These are phyloP conservation scores for Apodemia zela DNA, from an alignment of 2,888 invertebrate species.

Conservation along the genomic window DNA sequence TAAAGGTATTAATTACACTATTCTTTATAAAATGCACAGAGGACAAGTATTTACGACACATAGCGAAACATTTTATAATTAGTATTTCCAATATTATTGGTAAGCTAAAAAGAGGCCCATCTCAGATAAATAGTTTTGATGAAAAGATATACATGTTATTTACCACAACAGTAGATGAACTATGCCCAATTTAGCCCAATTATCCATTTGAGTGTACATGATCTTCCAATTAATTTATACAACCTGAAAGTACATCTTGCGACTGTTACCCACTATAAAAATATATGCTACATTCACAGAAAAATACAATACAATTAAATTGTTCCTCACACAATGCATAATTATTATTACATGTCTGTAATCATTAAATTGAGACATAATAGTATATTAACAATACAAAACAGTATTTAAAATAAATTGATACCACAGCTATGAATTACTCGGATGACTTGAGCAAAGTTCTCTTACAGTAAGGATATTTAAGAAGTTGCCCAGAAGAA, in stretches of 20 bases:
- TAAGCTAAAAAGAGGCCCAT: neutral
- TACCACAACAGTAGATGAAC: slow-evolving; percentile 56
- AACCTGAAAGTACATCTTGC: slow-evolving; percentile 66
- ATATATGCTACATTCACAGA: slow-evolving; percentile 45
- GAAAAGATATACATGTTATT: slow-evolving; percentile 39
- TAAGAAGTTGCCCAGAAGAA: slow-evolving; percentile 28
- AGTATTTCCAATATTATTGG: neutral
- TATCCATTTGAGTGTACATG: slow-evolving; percentile 45
- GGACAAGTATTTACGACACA: neutral
- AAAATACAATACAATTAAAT: slow-evolving; percentile 25
- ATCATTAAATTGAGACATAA: slow-evolving; percentile 14
- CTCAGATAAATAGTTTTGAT: neutral
- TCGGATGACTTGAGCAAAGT: neutral
- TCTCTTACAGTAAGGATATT: slow-evolving; percentile 16
- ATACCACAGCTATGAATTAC: slow-evolving; percentile 10
- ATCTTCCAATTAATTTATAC: slow-evolving; percentile 49
- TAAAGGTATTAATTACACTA: neutral
- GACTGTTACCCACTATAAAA: slow-evolving; percentile 46
- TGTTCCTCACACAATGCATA: slow-evolving; percentile 21
- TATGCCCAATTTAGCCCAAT: slow-evolving; percentile 68
- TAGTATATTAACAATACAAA: slow-evolving; percentile 12
- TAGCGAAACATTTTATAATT: neutral
- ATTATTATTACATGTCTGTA: slow-evolving; percentile 11
- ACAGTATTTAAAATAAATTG: slow-evolving; percentile 11
- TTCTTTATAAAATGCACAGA: neutral